These are phyloP conservation scores for Morpho helenor DNA, from an alignment of 2,888 invertebrate species.

Conservation along the genomic window DNA sequence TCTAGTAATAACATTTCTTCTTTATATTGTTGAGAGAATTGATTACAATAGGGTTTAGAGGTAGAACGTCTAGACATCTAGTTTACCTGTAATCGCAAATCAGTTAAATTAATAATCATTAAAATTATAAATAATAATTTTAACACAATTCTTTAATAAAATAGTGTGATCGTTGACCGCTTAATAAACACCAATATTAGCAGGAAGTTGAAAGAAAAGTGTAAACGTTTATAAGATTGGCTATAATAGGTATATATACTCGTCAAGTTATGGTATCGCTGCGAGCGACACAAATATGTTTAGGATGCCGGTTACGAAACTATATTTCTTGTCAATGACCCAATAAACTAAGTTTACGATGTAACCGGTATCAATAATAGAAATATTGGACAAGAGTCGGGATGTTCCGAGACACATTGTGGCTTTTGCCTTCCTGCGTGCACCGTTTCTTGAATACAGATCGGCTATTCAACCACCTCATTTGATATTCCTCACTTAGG, in stretches of 20 bases:
- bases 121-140: no score
- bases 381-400: conserved; percentile 61
- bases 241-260: background rate
- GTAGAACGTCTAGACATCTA: no score
- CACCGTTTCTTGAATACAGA: conserved; percentile 57
- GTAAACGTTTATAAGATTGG: no score
- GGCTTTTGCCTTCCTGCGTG: conserved; percentile 63
- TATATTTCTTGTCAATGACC: conserved; percentile 23
- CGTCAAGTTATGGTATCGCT: background rate
- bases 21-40: no score
- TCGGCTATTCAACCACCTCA: conserved; percentile 40
- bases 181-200: no score
- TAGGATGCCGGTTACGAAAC: conserved; percentile 9
- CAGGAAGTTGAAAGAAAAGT: no score
- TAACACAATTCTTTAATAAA: no score
- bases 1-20: no score
- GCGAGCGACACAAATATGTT: conserved; percentile 3
- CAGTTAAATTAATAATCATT: no score
- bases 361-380: conserved; percentile 47
- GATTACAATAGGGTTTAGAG: no score
- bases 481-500: conserved; percentile 51
- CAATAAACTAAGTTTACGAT: conserved; percentile 26
- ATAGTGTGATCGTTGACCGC: no score
- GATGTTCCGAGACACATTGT: conserved; percentile 63
- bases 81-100: no score